phyloP scores from a whole-genome alignment of 2,888 invertebrate species.

The Meiosimyza decipiens region DNA sequence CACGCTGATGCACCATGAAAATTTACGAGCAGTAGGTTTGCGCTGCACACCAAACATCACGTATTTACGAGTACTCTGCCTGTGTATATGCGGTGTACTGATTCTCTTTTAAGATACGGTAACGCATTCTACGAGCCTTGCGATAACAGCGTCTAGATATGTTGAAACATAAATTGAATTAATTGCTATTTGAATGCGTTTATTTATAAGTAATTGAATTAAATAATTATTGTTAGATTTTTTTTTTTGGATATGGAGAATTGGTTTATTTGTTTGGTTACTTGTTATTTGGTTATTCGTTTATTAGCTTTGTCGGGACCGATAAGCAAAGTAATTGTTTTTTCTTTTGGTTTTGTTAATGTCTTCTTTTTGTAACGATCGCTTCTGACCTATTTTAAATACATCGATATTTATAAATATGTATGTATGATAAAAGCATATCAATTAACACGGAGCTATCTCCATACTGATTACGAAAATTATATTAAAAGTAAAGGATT shows the following conservation, averaged over 20 bases:
- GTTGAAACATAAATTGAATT: slow-evolving; percentile 54
- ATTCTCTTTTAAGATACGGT: slow-evolving; percentile 13
- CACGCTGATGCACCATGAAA: slow-evolving; percentile 8
- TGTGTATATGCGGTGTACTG: too few species aligned
- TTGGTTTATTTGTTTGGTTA: neutral
- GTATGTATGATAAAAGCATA: too few species aligned
- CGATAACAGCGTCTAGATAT: slow-evolving; percentile 30
- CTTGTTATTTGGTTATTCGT: neutral
- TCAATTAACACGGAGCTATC: too few species aligned
- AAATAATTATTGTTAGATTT: slow-evolving; percentile 30
- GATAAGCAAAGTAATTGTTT: neutral
- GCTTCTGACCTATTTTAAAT: too few species aligned
- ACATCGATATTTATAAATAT: too few species aligned
- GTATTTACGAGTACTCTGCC: too few species aligned
- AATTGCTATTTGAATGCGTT: slow-evolving; percentile 56
- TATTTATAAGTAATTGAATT: slow-evolving; percentile 38
- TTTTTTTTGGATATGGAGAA: neutral
- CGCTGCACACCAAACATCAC: too few species aligned
- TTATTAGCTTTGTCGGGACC: neutral
- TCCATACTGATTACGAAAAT: too few species aligned
- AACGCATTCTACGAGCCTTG: slow-evolving; percentile 5
- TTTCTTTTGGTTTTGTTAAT: neutral
- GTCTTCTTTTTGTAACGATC: too few species aligned
- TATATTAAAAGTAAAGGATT: too few species aligned
- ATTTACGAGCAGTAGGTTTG: too few species aligned